These are phyloP conservation scores for Epicauta chinensis DNA, from an alignment of 1,140 invertebrate species.

Conservation along the genomic window DNA sequence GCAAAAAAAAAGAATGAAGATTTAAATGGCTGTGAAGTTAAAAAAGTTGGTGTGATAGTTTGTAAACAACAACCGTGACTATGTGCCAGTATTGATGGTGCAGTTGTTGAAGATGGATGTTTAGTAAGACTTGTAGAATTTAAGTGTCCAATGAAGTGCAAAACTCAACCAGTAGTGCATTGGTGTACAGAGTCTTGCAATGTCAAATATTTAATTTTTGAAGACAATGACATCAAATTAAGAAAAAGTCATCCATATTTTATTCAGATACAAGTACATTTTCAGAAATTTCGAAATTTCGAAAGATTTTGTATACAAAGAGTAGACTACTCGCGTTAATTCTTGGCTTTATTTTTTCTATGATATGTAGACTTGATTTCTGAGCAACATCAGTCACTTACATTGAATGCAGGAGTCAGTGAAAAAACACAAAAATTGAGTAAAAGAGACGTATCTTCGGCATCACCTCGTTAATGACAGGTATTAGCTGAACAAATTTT, in stretches of 20 bases:
- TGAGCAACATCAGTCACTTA: too few relatives aligned
- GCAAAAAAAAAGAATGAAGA: conserved; percentile 14
- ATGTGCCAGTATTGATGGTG: conserved; percentile 29
- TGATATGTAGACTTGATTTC: too few relatives aligned
- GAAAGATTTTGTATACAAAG: too few relatives aligned
- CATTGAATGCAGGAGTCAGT: too few relatives aligned
- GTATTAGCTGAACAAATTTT: too few relatives aligned
- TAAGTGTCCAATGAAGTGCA: conserved; percentile 31
- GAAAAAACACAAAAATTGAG: too few relatives aligned
- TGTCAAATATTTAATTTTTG: conserved; percentile 27
- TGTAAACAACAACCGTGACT: conserved; percentile 29
- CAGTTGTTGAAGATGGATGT: conserved; percentile 21
- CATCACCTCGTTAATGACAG: too few relatives aligned
- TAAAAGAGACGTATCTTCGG: too few relatives aligned
- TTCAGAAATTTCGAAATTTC: too few relatives aligned
- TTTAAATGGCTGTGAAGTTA: conserved; percentile 15
- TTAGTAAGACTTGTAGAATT: conserved; percentile 30
- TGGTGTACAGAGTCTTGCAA: conserved; percentile 19
- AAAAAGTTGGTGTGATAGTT: conserved; percentile 26
- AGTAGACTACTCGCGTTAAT: too few relatives aligned
- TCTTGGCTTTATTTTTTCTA: too few relatives aligned
- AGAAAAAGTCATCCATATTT: conserved; percentile 26
- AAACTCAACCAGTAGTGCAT: conserved; percentile 25
- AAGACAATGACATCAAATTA: conserved; percentile 18
- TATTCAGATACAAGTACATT: conserved; percentile 30